Conservation (phyloP, 2,888 invertebrate species). For the Eristalinus aeneus region DNA sequence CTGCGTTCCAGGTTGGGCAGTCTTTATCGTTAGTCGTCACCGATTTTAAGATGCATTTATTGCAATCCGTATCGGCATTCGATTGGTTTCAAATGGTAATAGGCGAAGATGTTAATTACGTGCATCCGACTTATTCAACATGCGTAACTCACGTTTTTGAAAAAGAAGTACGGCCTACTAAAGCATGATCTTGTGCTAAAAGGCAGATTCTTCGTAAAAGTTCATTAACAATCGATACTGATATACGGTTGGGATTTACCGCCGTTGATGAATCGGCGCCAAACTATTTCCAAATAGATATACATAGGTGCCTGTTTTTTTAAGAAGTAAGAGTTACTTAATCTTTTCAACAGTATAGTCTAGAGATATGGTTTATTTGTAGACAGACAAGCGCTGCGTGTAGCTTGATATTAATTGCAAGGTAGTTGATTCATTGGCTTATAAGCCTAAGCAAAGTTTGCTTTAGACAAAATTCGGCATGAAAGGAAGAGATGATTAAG, state of each 20-base stretch:
- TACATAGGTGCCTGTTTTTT: no score
- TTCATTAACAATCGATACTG: conserved; percentile 51
- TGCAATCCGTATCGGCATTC: conserved; percentile 26
- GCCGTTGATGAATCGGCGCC: conserved; percentile 15
- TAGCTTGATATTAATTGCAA: no score
- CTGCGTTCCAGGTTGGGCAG: conserved; percentile 1
- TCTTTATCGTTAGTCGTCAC: not conserved
- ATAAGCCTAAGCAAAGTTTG: no score
- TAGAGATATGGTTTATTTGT: no score
- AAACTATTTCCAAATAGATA: not conserved
- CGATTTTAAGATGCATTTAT: conserved; percentile 43
- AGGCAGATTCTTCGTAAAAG: conserved; percentile 59
- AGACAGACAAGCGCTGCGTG: no score
- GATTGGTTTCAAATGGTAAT: conserved; percentile 57
- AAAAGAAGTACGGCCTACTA: not conserved
- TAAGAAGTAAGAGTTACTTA: no score
- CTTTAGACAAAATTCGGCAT: no score
- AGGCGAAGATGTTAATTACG: conserved; percentile 6
- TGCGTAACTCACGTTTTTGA: conserved; percentile 15
- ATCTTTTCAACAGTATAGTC: no score
- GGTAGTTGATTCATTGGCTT: no score
- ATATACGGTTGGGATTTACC: not conserved
- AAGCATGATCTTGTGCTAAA: conserved; percentile 12
- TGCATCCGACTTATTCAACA: conserved; percentile 31
- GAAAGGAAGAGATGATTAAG: no score